Conservation (phyloP, 2,888 invertebrate species). For the Chouioia cunea region DNA sequence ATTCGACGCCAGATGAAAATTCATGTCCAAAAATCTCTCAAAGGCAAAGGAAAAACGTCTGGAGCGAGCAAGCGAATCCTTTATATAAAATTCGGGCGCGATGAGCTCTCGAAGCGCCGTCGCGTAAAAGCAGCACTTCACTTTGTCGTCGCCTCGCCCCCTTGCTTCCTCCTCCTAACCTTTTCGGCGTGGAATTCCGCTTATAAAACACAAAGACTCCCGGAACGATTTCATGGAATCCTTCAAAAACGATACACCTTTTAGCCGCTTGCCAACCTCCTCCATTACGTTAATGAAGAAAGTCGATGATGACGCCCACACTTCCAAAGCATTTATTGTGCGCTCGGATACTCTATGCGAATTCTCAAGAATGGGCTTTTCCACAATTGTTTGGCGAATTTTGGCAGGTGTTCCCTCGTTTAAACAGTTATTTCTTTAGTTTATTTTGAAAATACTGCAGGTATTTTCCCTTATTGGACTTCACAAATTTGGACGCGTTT, state of each 20-base stretch:
- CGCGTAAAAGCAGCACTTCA: conserved; percentile 33
- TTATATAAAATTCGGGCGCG: conserved; percentile 31
- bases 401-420: too few relatives aligned
- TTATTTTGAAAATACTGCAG: too few relatives aligned
- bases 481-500: too few relatives aligned
- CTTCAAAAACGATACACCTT: conserved; percentile 53
- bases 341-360: neutral
- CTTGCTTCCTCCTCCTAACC: conserved; percentile 40
- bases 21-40: conserved; percentile 4
- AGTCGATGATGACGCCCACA: conserved; percentile 40
- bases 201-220: conserved; percentile 18
- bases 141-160: conserved; percentile 18
- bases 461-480: too few relatives aligned
- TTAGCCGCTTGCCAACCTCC: conserved; percentile 48
- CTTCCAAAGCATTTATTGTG: conserved; percentile 41
- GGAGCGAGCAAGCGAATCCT: conserved; percentile 7
- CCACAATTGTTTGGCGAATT: conserved; percentile 62
- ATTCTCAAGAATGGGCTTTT: conserved; percentile 50
- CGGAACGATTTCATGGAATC: conserved; percentile 58
- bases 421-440: too few relatives aligned
- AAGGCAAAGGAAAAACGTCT: conserved; percentile 17
- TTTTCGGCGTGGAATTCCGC: conserved; percentile 37
- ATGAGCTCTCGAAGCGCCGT: conserved; percentile 1
- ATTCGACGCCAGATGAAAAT: neutral
- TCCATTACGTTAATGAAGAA: conserved; percentile 69